Evolutionary conservation across 2,113 vertebrate genomes (phyloP).

Genomic region (Leptocoma aspasia): DNA sequence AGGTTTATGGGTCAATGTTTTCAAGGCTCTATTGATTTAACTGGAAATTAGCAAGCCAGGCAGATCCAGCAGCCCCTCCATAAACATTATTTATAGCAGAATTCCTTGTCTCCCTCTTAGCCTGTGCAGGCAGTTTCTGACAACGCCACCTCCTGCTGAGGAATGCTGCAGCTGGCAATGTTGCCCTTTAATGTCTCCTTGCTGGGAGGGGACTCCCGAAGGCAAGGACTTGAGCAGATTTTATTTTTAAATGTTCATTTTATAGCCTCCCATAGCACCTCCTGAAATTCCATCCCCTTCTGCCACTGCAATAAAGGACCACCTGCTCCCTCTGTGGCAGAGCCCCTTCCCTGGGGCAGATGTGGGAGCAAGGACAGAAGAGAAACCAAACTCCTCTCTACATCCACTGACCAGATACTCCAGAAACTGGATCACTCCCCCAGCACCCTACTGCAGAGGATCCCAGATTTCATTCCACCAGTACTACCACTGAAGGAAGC

Average conservation of each 20-base stretch:
- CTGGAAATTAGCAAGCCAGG: conserved; percentile 5
- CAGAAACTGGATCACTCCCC: not conserved
- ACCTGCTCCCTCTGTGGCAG: not conserved
- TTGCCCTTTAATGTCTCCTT: not conserved
- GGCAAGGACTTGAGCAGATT: not conserved
- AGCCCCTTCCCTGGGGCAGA: not conserved
- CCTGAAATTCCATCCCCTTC: not conserved
- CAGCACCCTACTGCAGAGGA: not conserved
- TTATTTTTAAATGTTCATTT: not conserved
- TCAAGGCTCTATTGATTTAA: conserved; percentile 21
- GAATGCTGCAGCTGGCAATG: not conserved
- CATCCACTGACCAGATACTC: not conserved
- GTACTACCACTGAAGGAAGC: not conserved
- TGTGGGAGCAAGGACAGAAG: not conserved
- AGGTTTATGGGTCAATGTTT: conserved; percentile 2
- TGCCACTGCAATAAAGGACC: not conserved
- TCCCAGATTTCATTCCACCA: not conserved
- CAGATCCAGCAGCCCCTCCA: not conserved
- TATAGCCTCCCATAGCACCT: not conserved
- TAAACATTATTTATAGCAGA: conserved; percentile 5
- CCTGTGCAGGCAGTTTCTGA: not conserved
- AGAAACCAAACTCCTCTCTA: not conserved
- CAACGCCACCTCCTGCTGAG: conserved; percentile 15
- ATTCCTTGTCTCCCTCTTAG: not conserved
- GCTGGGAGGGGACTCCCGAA: not conserved